Percentiles rank a stretch among this genome's conserved stretches.
These are phyloP conservation scores for Eupsilia transversa DNA, from an alignment of 2,888 invertebrate genomes.

Conservation along the genomic window DNA sequence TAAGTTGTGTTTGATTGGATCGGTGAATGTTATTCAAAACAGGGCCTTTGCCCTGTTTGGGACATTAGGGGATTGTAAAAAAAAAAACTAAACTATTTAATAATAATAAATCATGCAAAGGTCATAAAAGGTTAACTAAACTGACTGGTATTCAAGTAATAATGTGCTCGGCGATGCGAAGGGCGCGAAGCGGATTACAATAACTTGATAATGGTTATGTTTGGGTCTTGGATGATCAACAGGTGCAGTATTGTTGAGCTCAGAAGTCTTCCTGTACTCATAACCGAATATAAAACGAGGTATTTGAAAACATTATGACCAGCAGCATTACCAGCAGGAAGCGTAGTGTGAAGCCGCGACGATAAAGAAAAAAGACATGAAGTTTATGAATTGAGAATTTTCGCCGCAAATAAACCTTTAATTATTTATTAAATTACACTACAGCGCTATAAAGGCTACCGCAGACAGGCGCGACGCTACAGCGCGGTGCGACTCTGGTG, in stretches of 20 bases:
- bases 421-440: no score
- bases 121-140: constrained; percentile 4
- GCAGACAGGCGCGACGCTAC: no score
- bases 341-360: accelerated
- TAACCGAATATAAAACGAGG: background rate
- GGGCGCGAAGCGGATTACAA: constrained; percentile 12
- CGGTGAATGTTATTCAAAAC: no score
- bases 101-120: background rate
- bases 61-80: no score
- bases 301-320: background rate
- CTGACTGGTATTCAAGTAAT: background rate
- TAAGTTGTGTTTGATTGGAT: no score
- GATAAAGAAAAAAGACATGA: background rate
- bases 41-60: background rate
- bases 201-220: background rate
- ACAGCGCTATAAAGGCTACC: background rate
- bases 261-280: no score
- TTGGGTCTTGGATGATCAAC: constrained; percentile 11
- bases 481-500: no score
- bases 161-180: background rate
- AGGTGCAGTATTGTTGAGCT: no score
- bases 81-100: background rate
- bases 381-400: background rate
- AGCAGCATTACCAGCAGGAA: background rate
- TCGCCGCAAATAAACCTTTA: background rate